Base-by-base conservation (phyloP, 2,888 invertebrate genomes). In the Cephus pulcher region DNA sequence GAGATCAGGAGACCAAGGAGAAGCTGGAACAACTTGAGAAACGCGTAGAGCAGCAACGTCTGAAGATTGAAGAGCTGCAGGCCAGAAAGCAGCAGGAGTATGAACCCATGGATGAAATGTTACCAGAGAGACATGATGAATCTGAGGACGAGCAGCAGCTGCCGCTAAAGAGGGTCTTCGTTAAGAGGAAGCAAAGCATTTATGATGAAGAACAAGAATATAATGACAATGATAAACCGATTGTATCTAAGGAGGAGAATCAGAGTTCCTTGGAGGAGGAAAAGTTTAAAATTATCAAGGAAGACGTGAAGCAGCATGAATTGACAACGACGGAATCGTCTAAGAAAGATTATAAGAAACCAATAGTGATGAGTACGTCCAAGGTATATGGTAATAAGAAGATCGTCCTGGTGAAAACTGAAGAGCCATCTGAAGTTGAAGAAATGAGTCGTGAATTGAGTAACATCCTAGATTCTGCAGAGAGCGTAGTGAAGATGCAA, bases 131-230 rank as follows among this genome's bases (percentile, higher is more conserved):
- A 35, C 91, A 90, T 34, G 91, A 92, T 40, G 91, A 90, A 74
- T 88, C 91, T 33, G 89, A 89, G 75, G 89, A 90, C 69, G 89
- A 92, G 76, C 90, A 91, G 90, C 83, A 94, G 89, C 80, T 94
- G 34, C 91, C 94, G 15, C 88, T 94, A 30, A 94, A 94, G 83
- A 93, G 94, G 75, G 94, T 94, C 73, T 91, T 94, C 77, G 94
- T 94, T 77, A 94, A 94, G 83, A 90, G 94, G 69, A 93, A 94
- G 86, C 92, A 94, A 88, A 90, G 91, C 68, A 89, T 91, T 79
- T 91, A 91, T 40, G 91, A 91, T 37, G 91, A 91, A 77, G 91
- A 90, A 73, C 88, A 89, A 32, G 91, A 91, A 40, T 91, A 91
- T 71, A 86, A 87, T 56, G 91, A 91, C n/a, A 84, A 12, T 23